phyloP scores from a whole-genome alignment of 1,140 invertebrate species.

The Semibalanus balanoides region DNA sequence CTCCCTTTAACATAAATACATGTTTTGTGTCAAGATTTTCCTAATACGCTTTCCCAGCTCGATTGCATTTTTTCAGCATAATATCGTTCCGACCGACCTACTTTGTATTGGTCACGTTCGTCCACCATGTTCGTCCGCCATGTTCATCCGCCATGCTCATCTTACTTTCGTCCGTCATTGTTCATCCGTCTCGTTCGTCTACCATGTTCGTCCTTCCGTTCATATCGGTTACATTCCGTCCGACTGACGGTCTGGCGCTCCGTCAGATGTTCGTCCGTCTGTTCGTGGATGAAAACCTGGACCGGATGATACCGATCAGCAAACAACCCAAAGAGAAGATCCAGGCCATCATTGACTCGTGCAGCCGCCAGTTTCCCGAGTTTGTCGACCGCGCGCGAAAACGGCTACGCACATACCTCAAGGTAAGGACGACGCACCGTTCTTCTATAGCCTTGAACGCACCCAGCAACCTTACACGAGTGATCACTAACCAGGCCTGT shows the following conservation, averaged over 20 bases:
- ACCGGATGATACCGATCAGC: constrained; percentile 89
- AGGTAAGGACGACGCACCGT: too few species aligned
- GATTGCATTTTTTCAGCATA: too few species aligned
- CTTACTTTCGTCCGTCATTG: too few species aligned
- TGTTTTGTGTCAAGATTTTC: too few species aligned
- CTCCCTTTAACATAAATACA: too few species aligned
- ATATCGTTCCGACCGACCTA: too few species aligned
- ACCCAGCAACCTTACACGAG: too few species aligned
- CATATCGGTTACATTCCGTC: constrained; percentile 7
- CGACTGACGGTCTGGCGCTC: constrained; percentile 10
- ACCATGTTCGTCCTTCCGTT: constrained; percentile 1
- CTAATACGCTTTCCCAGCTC: too few species aligned
- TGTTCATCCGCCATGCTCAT: too few species aligned
- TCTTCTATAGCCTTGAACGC: too few species aligned
- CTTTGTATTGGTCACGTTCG: not conserved
- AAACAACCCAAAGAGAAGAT: constrained; percentile 97
- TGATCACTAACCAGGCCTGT: too few species aligned
- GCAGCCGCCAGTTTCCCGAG: constrained; percentile 90
- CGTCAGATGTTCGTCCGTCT: constrained; percentile 89
- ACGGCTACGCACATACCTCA: constrained; percentile 85
- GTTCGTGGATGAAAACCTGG: constrained; percentile 92
- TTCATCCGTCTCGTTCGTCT: not conserved
- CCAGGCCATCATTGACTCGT: constrained; percentile 92
- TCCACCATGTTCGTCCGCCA: too few species aligned
- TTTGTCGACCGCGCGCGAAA: constrained; percentile 86